Base-by-base conservation (phyloP, 2,113 vertebrate genomes). In the Steatornis caripensis region DNA sequence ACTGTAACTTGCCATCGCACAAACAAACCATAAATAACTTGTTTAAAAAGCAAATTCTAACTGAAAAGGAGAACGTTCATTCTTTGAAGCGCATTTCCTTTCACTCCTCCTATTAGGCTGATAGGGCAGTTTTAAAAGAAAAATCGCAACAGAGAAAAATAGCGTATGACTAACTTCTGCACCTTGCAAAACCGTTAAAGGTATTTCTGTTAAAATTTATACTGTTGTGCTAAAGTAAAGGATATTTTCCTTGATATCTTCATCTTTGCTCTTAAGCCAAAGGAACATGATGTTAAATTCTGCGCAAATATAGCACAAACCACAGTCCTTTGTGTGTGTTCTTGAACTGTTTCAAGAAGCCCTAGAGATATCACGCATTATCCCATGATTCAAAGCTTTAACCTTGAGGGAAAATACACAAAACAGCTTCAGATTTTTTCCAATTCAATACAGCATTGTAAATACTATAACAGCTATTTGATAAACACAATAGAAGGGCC, bases 321-420 rank as follows among this genome's bases (percentile, higher is more conserved):
- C 88, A 93, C 80, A 94, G 89, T 87, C 90, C 94, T 95, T 97
- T 93, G 93, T 95, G 86, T 24, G 22, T 89, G 95, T 93, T 96
- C 94, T 96, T 97, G 95, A 97, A 95, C 96, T 94, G 94, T 97
- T 97, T 97, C 94, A 96, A 97, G 94, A 96, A 96, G 89, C 97
- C 96, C 96, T 85, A 89, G 94, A 97, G 93, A 95, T 96, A 97
- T 92, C 96, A 95, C 90, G 95, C 81, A 91, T 90, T 95, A 97
- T 94, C 91, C 96, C 94, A 90, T 97, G 96, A 97, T 97, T 96
- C 96, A 97, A 95, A 94, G 94, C 93, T 96, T 94, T 97, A 97
- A 97, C 96, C 97, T 97, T 97, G 96, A 94, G 95, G 89, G 84
- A 91, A 93, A 97, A 97, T 62, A 95, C 91, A 95, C 94, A 96